These are phyloP conservation scores for Sphecodes monilicornis DNA, from an alignment of 2,888 invertebrate species.

Conservation along the genomic window DNA sequence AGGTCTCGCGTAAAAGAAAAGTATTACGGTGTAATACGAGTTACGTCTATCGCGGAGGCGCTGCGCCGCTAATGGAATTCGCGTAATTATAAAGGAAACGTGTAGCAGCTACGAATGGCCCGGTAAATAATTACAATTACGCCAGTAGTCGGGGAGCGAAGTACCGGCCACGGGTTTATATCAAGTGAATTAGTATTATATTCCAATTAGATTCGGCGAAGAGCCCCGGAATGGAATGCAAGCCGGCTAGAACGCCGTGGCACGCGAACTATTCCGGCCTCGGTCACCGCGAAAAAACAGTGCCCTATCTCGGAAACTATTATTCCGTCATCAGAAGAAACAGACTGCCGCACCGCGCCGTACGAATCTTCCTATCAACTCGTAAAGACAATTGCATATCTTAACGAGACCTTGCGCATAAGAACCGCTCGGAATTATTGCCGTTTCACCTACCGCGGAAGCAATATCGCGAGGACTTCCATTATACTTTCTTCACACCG, in stretches of 20 bases:
- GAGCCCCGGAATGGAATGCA: conserved; percentile 12
- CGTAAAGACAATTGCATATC: conserved; percentile 9
- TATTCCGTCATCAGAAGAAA: not conserved
- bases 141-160: not conserved
- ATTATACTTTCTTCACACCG: not conserved
- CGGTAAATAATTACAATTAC: conserved; percentile 52
- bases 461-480: not conserved
- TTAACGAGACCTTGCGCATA: conserved; percentile 5
- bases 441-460: not conserved
- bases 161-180: conserved; percentile 15
- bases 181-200: conserved; percentile 55
- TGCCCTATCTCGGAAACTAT: not conserved
- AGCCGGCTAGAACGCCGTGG: not conserved
- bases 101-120: conserved; percentile 27
- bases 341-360: not conserved
- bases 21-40: conserved; percentile 44
- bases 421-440: conserved; percentile 1
- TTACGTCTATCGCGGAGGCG: conserved; percentile 28
- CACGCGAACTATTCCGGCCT: conserved; percentile 23
- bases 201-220: conserved; percentile 48
- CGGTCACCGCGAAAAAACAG: not conserved
- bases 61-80: conserved; percentile 50
- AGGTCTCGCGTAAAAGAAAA: conserved; percentile 31
- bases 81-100: conserved; percentile 50
- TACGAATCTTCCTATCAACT: conserved; percentile 3